Evolutionary conservation across 1,140 invertebrate species (phyloP), one percentile per base, ranked within the genome.

Genomic region (Eriocheir sinensis): DNA sequence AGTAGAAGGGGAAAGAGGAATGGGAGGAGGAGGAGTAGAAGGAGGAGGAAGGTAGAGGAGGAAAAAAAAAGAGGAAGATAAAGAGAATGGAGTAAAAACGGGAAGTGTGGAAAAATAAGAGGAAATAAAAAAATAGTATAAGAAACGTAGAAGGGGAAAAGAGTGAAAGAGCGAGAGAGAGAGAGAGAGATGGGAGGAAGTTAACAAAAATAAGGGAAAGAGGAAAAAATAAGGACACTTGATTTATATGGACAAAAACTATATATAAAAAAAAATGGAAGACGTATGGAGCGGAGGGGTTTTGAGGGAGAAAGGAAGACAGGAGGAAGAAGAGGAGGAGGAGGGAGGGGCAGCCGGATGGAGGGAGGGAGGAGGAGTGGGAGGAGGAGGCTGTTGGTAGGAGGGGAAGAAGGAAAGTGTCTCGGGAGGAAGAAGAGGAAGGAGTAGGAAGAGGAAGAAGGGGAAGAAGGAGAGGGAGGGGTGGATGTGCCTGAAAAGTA

Each of bases 181-280:
- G 89, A 90, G 48, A 30, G 40, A 60, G 48, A 60, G 48, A 34
- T 2, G 48, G 27, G 48, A 72, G 89, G 53, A 60, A 91, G 48
- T 32, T 27, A 91, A 72, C 36, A 72, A 36, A 34, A 60, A 27
- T 38, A 91, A 27, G 12, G 36, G 34, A 38, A 72, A 36, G 34
- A 91, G 34, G 30, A 72, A 48, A 60, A 30, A 12, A 72, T 32
- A 91, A 91, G 34, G 17, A 72, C 41, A 48, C 30, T 72, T 32
- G 17, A 36, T 91, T 72, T 60, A 53, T 38, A 91, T 72, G 89
- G 53, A 91, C 41, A 72, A 53, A 91, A 53, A 90, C 27, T n/a
- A 30, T 48, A 60, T 48, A 48, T n/a, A 34, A 38, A 53, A n/a
- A n/a, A 53, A 34, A 53, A 90, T 3, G 36, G 32, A 90, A 53